These are phyloP conservation scores for Phocides pigmalion DNA, from an alignment of 1,140 invertebrate genomes.

Conservation along the genomic window DNA sequence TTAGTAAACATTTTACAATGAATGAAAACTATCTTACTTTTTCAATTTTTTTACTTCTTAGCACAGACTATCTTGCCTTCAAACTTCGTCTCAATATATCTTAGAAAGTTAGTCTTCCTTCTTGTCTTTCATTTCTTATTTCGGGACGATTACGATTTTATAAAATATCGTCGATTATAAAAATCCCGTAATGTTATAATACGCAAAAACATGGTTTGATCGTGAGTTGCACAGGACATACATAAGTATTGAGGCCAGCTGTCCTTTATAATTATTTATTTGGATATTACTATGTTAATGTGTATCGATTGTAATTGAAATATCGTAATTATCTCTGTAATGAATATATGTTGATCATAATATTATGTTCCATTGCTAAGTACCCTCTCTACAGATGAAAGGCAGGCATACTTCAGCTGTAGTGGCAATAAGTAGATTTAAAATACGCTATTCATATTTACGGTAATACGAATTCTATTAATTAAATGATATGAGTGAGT, in stretches of 20 bases:
- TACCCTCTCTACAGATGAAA: not conserved
- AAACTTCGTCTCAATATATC: too few species aligned
- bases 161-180: not conserved
- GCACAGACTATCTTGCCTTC: too few species aligned
- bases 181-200: not conserved
- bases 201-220: conserved; percentile 3
- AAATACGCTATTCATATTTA: not conserved
- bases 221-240: not conserved
- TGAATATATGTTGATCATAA: not conserved
- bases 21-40: too few species aligned
- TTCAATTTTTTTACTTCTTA: too few species aligned
- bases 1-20: too few species aligned
- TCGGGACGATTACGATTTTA: too few species aligned
- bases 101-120: too few species aligned
- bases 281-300: not conserved
- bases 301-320: not conserved
- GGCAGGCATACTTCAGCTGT: not conserved
- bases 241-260: not conserved
- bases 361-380: not conserved
- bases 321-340: not conserved
- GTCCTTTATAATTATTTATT: not conserved
- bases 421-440: not conserved
- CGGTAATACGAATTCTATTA: not conserved
- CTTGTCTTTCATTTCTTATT: too few species aligned
- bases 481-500: not conserved